A percentile compares a stretch with the other conserved stretches of the same genome.
These are phyloP conservation scores for Platyrinchus mystaceus DNA, from an alignment of 2,797 vertebrate genomes.

Conservation along the genomic window DNA sequence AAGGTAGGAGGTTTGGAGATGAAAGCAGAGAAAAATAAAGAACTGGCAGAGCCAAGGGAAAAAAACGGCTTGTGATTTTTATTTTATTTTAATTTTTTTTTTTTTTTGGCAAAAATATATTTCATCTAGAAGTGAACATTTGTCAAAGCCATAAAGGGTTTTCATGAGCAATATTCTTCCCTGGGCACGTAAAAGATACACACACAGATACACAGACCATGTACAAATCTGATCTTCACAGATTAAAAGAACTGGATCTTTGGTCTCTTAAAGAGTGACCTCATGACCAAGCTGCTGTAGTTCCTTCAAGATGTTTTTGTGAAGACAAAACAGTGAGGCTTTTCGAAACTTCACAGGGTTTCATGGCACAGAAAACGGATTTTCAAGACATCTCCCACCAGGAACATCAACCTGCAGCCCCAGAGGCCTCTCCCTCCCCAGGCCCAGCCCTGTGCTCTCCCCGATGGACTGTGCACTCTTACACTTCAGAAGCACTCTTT, in stretches of 20 bases:
- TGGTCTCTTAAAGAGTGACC: neutral
- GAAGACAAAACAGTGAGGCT: neutral
- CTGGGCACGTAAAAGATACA: neutral
- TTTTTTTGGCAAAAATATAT: slow-evolving; percentile 18
- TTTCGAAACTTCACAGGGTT: neutral
- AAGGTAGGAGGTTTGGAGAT: slow-evolving; percentile 49
- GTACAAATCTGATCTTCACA: neutral
- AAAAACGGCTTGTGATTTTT: neutral
- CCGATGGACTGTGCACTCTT: neutral
- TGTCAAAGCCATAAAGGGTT: slow-evolving; percentile 12
- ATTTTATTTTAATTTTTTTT: too few relatives aligned
- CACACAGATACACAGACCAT: neutral
- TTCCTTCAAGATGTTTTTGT: rapidly evolving
- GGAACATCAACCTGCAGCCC: neutral
- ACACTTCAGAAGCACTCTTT: neutral
- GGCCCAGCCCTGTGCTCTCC: neutral
- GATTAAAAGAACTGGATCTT: neutral
- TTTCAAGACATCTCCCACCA: neutral
- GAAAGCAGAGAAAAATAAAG: slow-evolving; percentile 61
- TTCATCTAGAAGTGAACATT: slow-evolving; percentile 27
- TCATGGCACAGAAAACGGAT: neutral
- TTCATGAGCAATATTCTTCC: neutral
- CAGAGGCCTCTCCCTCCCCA: neutral
- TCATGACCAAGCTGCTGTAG: neutral
- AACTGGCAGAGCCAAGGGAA: neutral